Conservation (phyloP, 2,113 vertebrate species). For the Procavia capensis region DNA sequence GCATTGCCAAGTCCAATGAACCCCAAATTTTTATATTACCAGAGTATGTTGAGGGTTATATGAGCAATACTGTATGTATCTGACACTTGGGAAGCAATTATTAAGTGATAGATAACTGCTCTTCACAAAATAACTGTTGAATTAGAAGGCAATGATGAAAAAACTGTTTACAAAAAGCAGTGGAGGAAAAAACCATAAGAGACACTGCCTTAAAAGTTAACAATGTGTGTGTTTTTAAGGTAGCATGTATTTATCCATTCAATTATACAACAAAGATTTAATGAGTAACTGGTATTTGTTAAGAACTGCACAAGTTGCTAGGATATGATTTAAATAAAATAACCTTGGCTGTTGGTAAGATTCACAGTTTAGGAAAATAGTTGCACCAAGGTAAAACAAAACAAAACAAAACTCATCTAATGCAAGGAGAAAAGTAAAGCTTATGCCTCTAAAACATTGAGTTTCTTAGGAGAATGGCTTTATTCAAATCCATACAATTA, state of each 20-base stretch:
- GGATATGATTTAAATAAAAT: neutral
- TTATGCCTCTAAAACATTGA: neutral
- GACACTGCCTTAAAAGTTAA: neutral
- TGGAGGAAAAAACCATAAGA: neutral
- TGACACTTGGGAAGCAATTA: neutral
- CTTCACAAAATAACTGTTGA: neutral
- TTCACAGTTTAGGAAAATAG: conserved; percentile 7
- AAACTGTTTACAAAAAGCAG: neutral
- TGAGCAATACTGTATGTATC: neutral
- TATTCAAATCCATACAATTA: neutral
- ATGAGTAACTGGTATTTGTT: neutral
- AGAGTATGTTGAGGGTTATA: neutral
- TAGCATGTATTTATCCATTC: neutral
- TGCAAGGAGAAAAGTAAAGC: neutral
- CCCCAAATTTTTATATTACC: neutral
- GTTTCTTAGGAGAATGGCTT: neutral
- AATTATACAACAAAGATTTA: neutral
- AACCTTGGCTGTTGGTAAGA: conserved; percentile 18
- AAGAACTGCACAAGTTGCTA: neutral
- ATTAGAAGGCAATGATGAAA: conserved; percentile 10
- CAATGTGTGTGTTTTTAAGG: neutral
- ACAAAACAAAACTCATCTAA: neutral
- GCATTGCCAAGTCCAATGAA: no score
- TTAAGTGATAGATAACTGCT: neutral
- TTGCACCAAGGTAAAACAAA: neutral